phyloP scores from a whole-genome alignment of 2,113 vertebrate species.

The Cephalopterus ornatus region DNA sequence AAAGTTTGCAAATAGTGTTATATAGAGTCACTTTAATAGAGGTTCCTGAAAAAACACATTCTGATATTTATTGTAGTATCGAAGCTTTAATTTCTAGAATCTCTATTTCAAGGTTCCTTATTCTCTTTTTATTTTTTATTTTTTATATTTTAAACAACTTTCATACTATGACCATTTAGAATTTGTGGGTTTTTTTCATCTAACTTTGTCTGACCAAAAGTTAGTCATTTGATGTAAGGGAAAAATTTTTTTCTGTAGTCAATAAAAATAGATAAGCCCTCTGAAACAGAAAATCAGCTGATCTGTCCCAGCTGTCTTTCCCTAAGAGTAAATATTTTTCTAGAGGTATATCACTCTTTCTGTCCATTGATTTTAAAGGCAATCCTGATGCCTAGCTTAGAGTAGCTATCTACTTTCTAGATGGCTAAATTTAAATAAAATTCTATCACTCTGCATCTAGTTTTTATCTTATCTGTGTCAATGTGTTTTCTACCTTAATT shows the following conservation, averaged over 20 bases:
- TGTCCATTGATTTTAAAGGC: not conserved
- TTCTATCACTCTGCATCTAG: not conserved
- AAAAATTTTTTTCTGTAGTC: not conserved
- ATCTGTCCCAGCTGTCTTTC: not conserved
- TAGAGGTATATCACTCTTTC: not conserved
- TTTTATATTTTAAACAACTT: not conserved
- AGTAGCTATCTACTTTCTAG: not conserved
- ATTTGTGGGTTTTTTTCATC: not conserved
- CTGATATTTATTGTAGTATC: not conserved
- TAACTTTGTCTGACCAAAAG: not conserved
- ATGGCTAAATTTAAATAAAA: not conserved
- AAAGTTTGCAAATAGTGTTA: not conserved
- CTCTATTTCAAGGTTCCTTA: not conserved
- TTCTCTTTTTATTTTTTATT: not conserved
- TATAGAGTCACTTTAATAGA: not conserved
- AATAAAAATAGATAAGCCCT: not conserved
- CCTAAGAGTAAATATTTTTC: not conserved
- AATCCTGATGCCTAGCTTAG: not conserved
- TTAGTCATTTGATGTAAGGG: not conserved
- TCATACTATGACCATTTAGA: not conserved
- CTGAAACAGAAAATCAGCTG: not conserved
- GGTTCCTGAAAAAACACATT: not conserved
- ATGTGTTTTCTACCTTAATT: not conserved
- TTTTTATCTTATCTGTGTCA: not conserved
- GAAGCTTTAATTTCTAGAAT: not conserved